Conservation (phyloP, 2,113 vertebrate species). For the Martes martes region DNA sequence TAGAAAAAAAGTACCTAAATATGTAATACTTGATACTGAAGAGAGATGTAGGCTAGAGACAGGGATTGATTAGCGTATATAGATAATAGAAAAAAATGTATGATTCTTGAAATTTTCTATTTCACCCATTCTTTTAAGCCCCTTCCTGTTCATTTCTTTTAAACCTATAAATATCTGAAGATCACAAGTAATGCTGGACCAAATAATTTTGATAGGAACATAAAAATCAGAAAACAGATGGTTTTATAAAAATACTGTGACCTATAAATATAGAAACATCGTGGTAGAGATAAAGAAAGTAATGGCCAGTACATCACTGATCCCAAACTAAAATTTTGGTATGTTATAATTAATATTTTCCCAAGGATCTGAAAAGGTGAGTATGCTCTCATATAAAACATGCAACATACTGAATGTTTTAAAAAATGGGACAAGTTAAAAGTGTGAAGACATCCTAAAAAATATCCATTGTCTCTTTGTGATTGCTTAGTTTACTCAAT, state of each 20-base stretch:
- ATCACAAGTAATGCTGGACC: not conserved
- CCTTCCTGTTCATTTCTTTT: not conserved
- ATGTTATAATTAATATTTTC: not conserved
- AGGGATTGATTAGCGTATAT: not conserved
- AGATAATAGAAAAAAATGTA: not conserved
- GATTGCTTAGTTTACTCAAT: not conserved
- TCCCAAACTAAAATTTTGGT: not conserved
- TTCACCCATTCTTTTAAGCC: not conserved
- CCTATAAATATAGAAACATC: not conserved
- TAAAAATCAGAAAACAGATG: not conserved
- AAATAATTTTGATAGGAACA: not conserved
- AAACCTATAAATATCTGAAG: not conserved
- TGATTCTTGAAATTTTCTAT: not conserved
- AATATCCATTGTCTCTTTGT: not conserved
- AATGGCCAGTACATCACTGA: not conserved
- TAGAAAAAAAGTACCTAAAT: not conserved
- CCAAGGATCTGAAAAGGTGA: not conserved
- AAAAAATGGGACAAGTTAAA: not conserved
- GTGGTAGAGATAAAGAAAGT: not conserved
- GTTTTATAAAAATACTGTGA: not conserved
- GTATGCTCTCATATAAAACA: not conserved
- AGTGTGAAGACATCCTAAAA: not conserved
- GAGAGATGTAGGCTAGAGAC: not conserved
- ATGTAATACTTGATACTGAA: not conserved
- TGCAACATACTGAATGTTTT: not conserved